phyloP scores from a whole-genome alignment of 2,888 invertebrate genomes.

The Nebria salina region DNA sequence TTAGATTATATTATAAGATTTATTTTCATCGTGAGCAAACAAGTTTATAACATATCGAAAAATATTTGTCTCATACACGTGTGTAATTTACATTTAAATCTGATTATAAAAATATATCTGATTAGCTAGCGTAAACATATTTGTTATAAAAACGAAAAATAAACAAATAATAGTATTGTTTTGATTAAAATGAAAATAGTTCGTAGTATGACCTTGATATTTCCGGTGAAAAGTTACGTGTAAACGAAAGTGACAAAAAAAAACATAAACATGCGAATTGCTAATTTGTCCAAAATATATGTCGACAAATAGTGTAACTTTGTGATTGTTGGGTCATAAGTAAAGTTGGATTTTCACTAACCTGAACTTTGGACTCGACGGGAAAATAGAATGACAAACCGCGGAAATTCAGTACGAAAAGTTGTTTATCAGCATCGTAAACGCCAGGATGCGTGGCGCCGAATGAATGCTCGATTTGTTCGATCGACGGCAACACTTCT shows the following conservation, averaged over 20 bases:
- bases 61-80: no score
- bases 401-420: conserved; percentile 95
- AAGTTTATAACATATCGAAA: no score
- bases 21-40: no score
- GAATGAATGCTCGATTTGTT: conserved; percentile 98
- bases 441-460: conserved; percentile 99
- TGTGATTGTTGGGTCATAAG: not conserved
- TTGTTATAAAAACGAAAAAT: not conserved
- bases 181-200: not conserved
- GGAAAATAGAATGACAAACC: conserved; percentile 98
- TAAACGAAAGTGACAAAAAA: not conserved
- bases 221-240: not conserved
- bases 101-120: not conserved
- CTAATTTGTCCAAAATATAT: not conserved
- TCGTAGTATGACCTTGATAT: not conserved
- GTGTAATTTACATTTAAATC: no score
- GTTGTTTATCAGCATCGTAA: conserved; percentile 94
- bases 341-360: conserved; percentile 7
- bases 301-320: not conserved
- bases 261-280: not conserved
- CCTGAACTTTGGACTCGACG: conserved; percentile 86
- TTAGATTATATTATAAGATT: no score
- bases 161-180: not conserved
- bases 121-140: not conserved
- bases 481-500: conserved; percentile 94